Evolutionary conservation across 2,797 vertebrate species (phyloP).

Genomic region (Falco naumanni): DNA sequence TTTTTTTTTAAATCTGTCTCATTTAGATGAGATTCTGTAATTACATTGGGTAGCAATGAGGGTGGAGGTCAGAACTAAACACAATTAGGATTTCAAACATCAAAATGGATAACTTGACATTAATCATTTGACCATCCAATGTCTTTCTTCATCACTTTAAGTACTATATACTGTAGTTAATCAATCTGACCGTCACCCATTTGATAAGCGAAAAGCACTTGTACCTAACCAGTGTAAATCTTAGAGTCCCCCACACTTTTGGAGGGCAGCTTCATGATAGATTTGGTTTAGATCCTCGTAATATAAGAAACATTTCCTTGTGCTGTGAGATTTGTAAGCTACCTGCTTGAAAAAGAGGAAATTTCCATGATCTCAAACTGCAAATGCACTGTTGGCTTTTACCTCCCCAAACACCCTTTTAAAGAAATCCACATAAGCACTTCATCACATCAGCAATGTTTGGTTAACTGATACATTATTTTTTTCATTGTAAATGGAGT

Average conservation of each 20-base stretch:
- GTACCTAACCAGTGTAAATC: slow-evolving; percentile 6
- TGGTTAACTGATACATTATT: slow-evolving; percentile 3
- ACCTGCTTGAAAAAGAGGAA: neutral
- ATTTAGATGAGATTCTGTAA: slow-evolving; percentile 22
- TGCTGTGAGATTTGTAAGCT: neutral
- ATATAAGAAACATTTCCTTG: neutral
- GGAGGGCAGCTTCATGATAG: neutral
- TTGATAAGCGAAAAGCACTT: slow-evolving; percentile 39
- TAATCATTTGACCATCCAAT: slow-evolving; percentile 50
- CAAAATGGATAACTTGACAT: slow-evolving; percentile 38
- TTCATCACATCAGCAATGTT: slow-evolving; percentile 44
- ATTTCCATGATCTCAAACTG: neutral
- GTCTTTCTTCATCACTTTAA: slow-evolving; percentile 60
- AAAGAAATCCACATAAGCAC: slow-evolving; percentile 16
- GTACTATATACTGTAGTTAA: slow-evolving; percentile 55
- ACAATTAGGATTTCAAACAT: slow-evolving; percentile 31
- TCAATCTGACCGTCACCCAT: slow-evolving; percentile 34
- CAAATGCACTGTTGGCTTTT: neutral
- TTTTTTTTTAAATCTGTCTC: neutral
- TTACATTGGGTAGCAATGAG: neutral
- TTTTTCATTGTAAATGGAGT: slow-evolving; percentile 49
- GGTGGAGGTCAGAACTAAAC: slow-evolving; percentile 29
- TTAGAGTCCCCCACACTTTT: neutral
- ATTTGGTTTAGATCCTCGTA: neutral
- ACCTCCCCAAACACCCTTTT: slow-evolving; percentile 1